Evolutionary conservation across 2,797 vertebrate genomes (phyloP), one percentile per base, ranked within the genome.

Genomic region (Neosalanx taihuensis): DNA sequence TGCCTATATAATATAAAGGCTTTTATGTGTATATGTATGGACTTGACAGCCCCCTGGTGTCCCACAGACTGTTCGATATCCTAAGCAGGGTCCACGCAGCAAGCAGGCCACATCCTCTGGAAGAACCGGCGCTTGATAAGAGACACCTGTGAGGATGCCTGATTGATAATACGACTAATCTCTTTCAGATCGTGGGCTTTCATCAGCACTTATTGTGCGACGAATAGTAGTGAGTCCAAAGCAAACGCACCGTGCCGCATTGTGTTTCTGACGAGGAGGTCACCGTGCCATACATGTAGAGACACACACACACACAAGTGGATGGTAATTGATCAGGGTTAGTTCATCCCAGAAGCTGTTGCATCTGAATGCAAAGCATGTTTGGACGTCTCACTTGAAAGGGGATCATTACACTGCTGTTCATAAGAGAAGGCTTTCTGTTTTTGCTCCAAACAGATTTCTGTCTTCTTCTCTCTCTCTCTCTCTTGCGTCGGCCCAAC

Each of bases 401-500:
- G 69, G 70, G 64, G 35, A 10, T 13, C 13, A 58, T 65, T 80
- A 49, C 31, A 35, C 30, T 35, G 69, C 62, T 76, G 67, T 12
- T 68, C 65, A 75, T 76, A 29, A 62, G 37, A 60, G 30, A n/a
- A 37, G 73, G 65, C 30, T 23, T 56, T 65, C 65, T 61, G 35
- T 46, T 23, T 18, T 23, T 31, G 23, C 29, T 57, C n/a, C 62
- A 6, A 61, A 7, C 57, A 49, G 59, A 56, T 15, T 59, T 62
- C 37, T 69, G 70, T 30, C 12, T 63, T 41, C 46, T 46, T 41
- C 60, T 26, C 64, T 62, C 66, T 58, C 62, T 15, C 9, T 18
- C 30, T 60, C 65, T 51, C 58, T 30, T 9, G 17, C 68, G 70
- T 78, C 75, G 74, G 72, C 69, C 79, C 62, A 81, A 83, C 88